Percentiles rank a stretch among this genome's conserved stretches.
phyloP scores from a whole-genome alignment of 2,113 vertebrate genomes.

The Sorex fumeus region DNA sequence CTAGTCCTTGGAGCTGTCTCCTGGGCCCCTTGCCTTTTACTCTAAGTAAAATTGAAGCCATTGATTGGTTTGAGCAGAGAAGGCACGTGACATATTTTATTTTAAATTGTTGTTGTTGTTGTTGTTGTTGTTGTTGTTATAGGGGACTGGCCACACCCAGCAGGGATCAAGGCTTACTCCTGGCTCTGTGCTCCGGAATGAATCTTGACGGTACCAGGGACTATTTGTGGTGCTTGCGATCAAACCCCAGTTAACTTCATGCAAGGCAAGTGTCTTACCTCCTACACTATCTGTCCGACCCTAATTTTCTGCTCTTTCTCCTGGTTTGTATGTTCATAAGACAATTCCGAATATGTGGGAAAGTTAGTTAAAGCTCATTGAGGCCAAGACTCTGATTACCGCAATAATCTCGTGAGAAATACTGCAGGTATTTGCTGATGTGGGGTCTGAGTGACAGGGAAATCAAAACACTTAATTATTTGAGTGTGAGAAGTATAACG shows the following conservation, averaged over 20 bases:
- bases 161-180: too few species aligned
- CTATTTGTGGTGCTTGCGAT: too few species aligned
- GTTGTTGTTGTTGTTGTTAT: too few species aligned
- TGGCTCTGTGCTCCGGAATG: too few species aligned
- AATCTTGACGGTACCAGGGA: too few species aligned
- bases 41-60: not conserved
- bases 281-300: too few species aligned
- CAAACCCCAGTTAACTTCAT: too few species aligned
- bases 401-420: slow-evolving; percentile 28
- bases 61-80: not conserved
- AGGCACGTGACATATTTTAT: not conserved
- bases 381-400: slow-evolving; percentile 34
- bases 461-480: not conserved
- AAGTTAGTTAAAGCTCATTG: slow-evolving; percentile 14
- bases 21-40: not conserved
- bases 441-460: not conserved
- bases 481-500: not conserved
- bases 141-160: too few species aligned
- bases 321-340: slow-evolving; percentile 10
- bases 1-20: too few species aligned
- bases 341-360: slow-evolving; percentile 33
- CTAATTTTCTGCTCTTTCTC: too few species aligned
- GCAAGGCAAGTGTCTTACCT: too few species aligned
- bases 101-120: too few species aligned
- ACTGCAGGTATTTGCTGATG: slow-evolving; percentile 40